Percentiles rank a stretch among this genome's conserved stretches.
phyloP scores from a whole-genome alignment of 2,888 invertebrate species.

The Phortica magna region DNA sequence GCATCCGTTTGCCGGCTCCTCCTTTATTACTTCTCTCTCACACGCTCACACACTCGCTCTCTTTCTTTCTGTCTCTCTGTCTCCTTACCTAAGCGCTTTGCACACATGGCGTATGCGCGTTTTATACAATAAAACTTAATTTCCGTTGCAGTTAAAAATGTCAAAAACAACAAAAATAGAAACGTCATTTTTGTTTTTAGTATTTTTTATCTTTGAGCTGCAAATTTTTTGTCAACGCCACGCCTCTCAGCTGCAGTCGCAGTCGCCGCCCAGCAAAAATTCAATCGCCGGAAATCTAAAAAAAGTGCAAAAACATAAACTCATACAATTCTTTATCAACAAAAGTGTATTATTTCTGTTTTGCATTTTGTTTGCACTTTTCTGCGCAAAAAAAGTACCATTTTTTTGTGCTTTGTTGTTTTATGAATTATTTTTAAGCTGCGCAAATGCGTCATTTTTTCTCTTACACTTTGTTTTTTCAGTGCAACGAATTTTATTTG shows the following conservation, averaged over 20 bases:
- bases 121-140: background rate
- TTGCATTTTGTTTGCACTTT: background rate
- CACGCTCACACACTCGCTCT: background rate
- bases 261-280: constrained; percentile 3
- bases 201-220: background rate
- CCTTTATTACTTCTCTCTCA: background rate
- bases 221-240: background rate
- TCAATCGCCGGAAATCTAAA: constrained; percentile 18
- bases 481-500: background rate
- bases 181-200: constrained; percentile 1
- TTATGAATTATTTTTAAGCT: background rate
- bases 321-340: background rate
- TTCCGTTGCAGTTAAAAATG: constrained; percentile 7
- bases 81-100: background rate
- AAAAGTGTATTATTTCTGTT: background rate
- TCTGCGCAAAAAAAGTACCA: background rate
- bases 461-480: background rate
- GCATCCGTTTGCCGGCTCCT: background rate
- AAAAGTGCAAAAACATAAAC: constrained; percentile 15
- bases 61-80: no score
- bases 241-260: constrained; percentile 10
- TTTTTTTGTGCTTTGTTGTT: background rate
- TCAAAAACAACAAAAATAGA: no score
- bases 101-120: constrained; percentile 31
- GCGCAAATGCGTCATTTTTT: background rate